A percentile compares a stretch with the other conserved stretches of the same genome.
These are phyloP conservation scores for Rotaria magnacalcarata DNA, from an alignment of 2,888 invertebrate species.

Conservation along the genomic window DNA sequence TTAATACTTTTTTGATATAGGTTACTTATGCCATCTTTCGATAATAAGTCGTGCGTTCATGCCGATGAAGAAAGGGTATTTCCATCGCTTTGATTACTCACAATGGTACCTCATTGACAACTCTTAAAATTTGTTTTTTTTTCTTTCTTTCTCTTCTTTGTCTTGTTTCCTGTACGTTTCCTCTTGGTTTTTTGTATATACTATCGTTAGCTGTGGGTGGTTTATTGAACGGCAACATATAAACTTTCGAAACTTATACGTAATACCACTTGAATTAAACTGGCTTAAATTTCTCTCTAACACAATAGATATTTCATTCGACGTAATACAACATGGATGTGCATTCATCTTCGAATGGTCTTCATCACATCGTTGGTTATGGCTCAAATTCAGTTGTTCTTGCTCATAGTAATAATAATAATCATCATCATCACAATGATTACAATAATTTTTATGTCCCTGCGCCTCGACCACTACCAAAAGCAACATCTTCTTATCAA, in stretches of 20 bases:
- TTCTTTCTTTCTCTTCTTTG: neutral
- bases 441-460: neutral
- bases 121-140: neutral
- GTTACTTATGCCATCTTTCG: slow-evolving; percentile 1
- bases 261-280: neutral
- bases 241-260: neutral
- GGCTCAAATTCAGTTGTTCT: slow-evolving; percentile 36
- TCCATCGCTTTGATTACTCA: neutral
- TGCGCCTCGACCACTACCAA: neutral
- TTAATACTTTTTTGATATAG: too few relatives aligned
- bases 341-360: slow-evolving; percentile 31
- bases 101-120: slow-evolving; percentile 23
- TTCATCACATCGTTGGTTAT: slow-evolving; percentile 35
- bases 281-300: neutral
- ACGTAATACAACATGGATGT: neutral
- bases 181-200: neutral
- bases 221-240: neutral
- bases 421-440: neutral
- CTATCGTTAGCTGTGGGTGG: neutral
- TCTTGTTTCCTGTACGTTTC: neutral
- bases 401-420: neutral
- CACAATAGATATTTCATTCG: neutral
- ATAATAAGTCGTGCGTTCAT: neutral
- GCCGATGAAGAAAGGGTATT: neutral
- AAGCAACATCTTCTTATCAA: neutral